phyloP scores from a whole-genome alignment of 2,113 vertebrate genomes.

The Pachycephala philippinensis region DNA sequence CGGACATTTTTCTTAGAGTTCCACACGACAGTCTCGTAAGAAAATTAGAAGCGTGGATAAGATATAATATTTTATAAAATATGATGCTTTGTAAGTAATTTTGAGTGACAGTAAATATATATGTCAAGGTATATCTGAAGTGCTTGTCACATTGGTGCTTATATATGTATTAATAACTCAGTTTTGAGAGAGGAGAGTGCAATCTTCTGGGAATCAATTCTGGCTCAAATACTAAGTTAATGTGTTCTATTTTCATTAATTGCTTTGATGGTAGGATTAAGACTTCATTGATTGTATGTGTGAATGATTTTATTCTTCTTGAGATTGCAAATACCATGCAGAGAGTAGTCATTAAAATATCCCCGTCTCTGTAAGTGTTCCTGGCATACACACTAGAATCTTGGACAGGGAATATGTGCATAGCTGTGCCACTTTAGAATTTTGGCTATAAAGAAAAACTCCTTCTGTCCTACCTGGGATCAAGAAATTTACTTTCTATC shows the following conservation, averaged over 20 bases:
- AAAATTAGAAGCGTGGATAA: constrained; percentile 13
- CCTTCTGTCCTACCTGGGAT: not conserved
- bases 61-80: constrained; percentile 1
- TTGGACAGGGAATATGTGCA: not conserved
- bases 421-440: not conserved
- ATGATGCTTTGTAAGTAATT: not conserved
- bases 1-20: not conserved
- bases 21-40: not conserved
- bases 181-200: not conserved
- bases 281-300: constrained; percentile 2
- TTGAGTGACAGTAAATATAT: constrained; percentile 16
- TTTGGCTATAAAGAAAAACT: not conserved
- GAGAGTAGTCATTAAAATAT: not conserved
- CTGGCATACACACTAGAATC: not conserved
- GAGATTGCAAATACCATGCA: not conserved
- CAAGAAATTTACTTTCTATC: not conserved
- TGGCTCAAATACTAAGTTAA: not conserved
- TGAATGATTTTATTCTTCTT: not conserved
- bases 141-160: not conserved
- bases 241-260: constrained; percentile 40
- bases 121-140: not conserved
- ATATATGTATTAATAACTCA: not conserved
- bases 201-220: constrained; percentile 4
- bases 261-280: constrained; percentile 17
- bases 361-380: not conserved